Evolutionary conservation across 1,140 invertebrate species (phyloP), one percentile per base, ranked within the genome.

Genomic region (Drosophila varians): DNA sequence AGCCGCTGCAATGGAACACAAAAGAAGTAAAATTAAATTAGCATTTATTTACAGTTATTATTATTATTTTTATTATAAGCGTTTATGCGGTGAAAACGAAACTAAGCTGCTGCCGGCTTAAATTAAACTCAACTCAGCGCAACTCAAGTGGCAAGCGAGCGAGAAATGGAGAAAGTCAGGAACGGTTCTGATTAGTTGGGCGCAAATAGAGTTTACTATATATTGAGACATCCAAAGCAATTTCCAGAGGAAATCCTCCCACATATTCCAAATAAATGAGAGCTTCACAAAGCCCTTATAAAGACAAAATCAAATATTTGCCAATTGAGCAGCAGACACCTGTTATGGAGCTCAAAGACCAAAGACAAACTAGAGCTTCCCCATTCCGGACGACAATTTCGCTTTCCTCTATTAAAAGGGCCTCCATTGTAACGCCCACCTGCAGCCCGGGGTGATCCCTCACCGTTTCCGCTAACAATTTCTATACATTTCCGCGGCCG

Each of bases 31-130:
- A 80, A 77, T 89, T 89, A 70, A 80, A 80, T 89, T 80, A 88
- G 58, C 80, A 80, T 86, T 86, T 68, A 57, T 86, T 61, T 76
- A 86, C 80, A 76, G 80, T 76, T 86, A 73, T 65, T 62, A 72
- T 79, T 84, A 75, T 73, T 72, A 65, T 48, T 68, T 73, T 78
- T 70, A 74, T 60, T 70, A 75, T 73, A 68, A 69, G 54, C 53
- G 74, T 65, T 86, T 74, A 79, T 55, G 72, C 71, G 80, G 80
- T 86, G 72, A 86, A 86, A 69, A 79, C 72, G 60, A 84, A 54
- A 68, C 60, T 58, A 43, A 60, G 25, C 57, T 58, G 28, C 28
- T 62, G 28, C 25, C 21, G 45, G 55, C 40, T 36, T 57, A 56
- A 75, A 86, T 77, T 70, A 55, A 68, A 36, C 42, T 68, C 47